phyloP scores from a whole-genome alignment of 2,797 vertebrate genomes.

The Artibeus jamaicensis region DNA sequence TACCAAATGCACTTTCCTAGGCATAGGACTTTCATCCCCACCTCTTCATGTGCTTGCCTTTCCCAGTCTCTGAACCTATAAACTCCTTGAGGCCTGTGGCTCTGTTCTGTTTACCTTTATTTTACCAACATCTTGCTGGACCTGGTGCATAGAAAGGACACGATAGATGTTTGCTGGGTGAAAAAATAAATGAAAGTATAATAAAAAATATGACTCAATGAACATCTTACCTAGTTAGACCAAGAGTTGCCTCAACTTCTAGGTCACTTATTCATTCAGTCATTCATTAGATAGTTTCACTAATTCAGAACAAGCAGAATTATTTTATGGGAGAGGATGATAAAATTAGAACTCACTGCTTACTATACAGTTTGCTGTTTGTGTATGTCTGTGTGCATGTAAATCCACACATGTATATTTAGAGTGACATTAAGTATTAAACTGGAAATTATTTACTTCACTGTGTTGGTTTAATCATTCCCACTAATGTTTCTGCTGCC shows the following conservation, averaged over 20 bases:
- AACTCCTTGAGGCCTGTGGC: not conserved
- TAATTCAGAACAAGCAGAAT: not conserved
- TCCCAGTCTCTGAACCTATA: not conserved
- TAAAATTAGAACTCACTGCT: not conserved
- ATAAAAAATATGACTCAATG: not conserved
- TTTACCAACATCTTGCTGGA: not conserved
- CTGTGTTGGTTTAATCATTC: constrained; percentile 54
- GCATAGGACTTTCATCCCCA: not conserved
- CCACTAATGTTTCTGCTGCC: constrained; percentile 68
- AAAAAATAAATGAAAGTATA: not conserved
- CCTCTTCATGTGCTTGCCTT: not conserved
- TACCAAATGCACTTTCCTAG: not conserved
- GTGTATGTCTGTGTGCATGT: not conserved
- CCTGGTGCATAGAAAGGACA: not conserved
- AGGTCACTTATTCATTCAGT: not conserved
- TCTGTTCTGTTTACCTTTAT: not conserved
- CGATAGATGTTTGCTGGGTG: not conserved
- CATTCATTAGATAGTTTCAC: not conserved
- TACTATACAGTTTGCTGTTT: not conserved
- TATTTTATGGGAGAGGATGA: not conserved
- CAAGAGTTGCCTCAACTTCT: not conserved
- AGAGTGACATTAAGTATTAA: constrained; percentile 36
- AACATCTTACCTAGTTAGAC: not conserved
- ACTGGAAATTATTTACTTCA: constrained; percentile 53
- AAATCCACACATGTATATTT: not conserved